Conservation (phyloP, 2,888 invertebrate genomes). For the Acronicta leporina region DNA sequence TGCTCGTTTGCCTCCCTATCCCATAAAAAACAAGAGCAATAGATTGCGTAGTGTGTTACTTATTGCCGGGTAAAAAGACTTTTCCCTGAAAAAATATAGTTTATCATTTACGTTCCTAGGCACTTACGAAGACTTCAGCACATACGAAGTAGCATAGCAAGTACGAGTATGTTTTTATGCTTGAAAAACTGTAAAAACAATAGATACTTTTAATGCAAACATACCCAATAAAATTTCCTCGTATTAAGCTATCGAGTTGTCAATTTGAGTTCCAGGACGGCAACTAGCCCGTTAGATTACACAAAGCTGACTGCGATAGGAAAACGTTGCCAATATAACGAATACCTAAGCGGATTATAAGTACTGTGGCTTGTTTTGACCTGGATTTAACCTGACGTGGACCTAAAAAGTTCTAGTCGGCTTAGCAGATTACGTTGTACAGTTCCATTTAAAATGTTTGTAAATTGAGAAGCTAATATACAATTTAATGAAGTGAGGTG, state of each 20-base stretch:
- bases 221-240: constrained; percentile 24
- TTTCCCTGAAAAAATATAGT: no score
- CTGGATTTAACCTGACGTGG: constrained; percentile 49
- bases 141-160: no score
- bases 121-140: no score
- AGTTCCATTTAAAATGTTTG: not conserved
- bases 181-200: no score
- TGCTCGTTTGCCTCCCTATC: no score
- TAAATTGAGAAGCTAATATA: not conserved
- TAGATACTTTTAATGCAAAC: no score
- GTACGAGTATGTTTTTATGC: no score
- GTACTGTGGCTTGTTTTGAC: constrained; percentile 50
- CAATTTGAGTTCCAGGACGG: constrained; percentile 56
- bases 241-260: constrained; percentile 55
- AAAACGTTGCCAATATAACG: constrained; percentile 51
- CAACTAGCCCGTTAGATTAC: constrained; percentile 52
- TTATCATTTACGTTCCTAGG: no score
- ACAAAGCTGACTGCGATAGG: constrained; percentile 46
- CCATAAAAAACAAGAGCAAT: no score
- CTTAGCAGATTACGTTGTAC: constrained; percentile 11
- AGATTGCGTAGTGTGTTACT: no score
- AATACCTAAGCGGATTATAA: constrained; percentile 51
- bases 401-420: constrained; percentile 37
- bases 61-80: no score
- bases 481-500: no score